Evolutionary conservation across 2,797 vertebrate species (phyloP).

Genomic region (Urocyon cinereoargenteus): DNA sequence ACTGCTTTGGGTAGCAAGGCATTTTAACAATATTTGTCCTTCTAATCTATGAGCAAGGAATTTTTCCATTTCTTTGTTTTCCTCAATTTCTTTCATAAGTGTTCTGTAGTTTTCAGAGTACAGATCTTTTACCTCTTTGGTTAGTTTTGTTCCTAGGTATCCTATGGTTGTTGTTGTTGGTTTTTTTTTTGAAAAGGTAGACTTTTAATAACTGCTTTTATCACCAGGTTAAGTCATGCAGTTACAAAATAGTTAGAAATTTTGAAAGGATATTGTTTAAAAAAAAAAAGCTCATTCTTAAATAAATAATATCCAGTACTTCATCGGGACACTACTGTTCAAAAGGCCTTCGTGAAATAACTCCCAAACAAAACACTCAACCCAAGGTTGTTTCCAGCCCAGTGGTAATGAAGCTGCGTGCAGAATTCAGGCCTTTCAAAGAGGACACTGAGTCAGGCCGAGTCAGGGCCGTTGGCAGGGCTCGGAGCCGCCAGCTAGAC

Average conservation of each 20-base stretch:
- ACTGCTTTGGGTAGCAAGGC: background rate
- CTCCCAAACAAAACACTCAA: constrained; percentile 60
- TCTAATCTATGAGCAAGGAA: background rate
- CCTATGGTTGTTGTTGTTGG: background rate
- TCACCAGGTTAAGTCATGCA: too few species aligned
- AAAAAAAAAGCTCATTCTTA: constrained; percentile 73
- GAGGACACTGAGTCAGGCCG: background rate
- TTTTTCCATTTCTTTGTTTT: background rate
- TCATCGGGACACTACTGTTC: constrained; percentile 83
- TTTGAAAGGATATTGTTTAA: too few species aligned
- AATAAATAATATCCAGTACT: constrained; percentile 89
- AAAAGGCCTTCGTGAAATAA: constrained; percentile 73
- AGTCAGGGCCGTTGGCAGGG: constrained; percentile 60
- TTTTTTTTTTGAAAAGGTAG: too few species aligned
- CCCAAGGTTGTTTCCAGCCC: constrained; percentile 72
- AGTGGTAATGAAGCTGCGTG: constrained; percentile 44
- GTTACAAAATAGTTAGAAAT: too few species aligned
- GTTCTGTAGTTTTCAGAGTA: background rate
- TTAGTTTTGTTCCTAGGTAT: background rate
- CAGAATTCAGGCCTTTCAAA: constrained; percentile 65
- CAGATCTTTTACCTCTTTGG: background rate
- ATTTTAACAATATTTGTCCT: background rate
- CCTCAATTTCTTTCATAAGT: background rate
- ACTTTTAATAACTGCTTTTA: too few species aligned
- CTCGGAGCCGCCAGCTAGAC: constrained; percentile 75